Conservation (phyloP, 2,113 vertebrate genomes). For the Pandion haliaetus region DNA sequence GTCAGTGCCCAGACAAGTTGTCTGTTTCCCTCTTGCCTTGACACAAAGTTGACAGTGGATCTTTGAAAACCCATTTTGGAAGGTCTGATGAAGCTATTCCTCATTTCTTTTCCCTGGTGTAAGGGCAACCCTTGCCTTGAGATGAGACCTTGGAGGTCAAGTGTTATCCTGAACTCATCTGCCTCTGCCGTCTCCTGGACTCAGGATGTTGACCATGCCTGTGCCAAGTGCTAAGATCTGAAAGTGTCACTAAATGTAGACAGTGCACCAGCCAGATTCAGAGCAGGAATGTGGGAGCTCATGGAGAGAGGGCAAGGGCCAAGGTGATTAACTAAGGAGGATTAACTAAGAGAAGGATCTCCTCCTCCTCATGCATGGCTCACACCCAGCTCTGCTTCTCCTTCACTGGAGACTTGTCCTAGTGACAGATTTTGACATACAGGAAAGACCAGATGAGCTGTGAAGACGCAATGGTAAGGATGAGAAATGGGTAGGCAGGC, state of each 20-base stretch:
- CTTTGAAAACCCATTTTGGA: neutral
- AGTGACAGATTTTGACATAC: neutral
- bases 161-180: neutral
- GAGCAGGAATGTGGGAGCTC: neutral
- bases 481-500: neutral
- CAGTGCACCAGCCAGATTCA: neutral
- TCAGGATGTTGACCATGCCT: neutral
- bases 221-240: neutral
- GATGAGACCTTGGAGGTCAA: neutral
- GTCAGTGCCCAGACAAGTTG: neutral
- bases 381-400: neutral
- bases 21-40: neutral
- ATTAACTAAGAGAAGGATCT: neutral
- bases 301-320: neutral
- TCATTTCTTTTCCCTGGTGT: neutral
- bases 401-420: neutral
- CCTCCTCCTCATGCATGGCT: neutral
- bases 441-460: neutral
- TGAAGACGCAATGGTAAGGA: neutral
- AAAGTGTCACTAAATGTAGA: neutral
- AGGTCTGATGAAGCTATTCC: neutral
- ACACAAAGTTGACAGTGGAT: neutral
- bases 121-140: neutral
- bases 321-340: neutral
- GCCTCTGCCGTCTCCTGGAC: neutral